Conservation (phyloP, 2,113 vertebrate genomes). For the Hippocampus zosterae region DNA sequence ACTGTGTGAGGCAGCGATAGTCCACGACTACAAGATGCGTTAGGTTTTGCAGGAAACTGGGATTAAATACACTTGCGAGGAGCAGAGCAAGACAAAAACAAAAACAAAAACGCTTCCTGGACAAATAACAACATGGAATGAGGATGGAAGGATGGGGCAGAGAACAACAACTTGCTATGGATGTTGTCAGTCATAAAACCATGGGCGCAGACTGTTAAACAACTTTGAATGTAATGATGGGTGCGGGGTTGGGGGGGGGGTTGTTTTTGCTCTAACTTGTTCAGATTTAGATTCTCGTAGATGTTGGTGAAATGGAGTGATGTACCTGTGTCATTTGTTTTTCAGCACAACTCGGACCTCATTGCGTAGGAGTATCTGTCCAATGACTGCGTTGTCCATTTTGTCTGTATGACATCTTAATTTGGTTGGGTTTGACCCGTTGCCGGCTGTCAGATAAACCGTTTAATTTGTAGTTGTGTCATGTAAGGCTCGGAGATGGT, state of each 20-base stretch:
- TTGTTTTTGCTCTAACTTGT: slow-evolving; percentile 22
- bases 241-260: slow-evolving; percentile 10
- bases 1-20: slow-evolving; percentile 90
- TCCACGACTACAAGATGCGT: slow-evolving; percentile 98
- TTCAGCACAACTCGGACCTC: slow-evolving; percentile 11
- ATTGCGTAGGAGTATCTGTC: slow-evolving; percentile 1
- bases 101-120: slow-evolving; percentile 17
- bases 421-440: neutral
- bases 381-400: slow-evolving; percentile 12
- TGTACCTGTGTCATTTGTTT: slow-evolving; percentile 32
- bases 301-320: slow-evolving; percentile 42
- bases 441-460: neutral
- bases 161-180: slow-evolving; percentile 15
- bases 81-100: slow-evolving; percentile 34
- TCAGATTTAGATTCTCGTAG: slow-evolving; percentile 49
- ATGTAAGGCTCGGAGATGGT: slow-evolving; percentile 8
- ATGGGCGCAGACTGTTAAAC: slow-evolving; percentile 53
- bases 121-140: neutral
- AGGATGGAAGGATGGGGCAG: slow-evolving; percentile 10
- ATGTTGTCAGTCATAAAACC: slow-evolving; percentile 11
- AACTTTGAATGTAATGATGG: slow-evolving; percentile 59
- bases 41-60: slow-evolving; percentile 55
- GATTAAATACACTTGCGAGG: slow-evolving; percentile 15
- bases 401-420: neutral
- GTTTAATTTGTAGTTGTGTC: slow-evolving; percentile 10